These are phyloP conservation scores for Eulacestoma nigropectus DNA, from an alignment of 2,113 vertebrate species.

Conservation along the genomic window DNA sequence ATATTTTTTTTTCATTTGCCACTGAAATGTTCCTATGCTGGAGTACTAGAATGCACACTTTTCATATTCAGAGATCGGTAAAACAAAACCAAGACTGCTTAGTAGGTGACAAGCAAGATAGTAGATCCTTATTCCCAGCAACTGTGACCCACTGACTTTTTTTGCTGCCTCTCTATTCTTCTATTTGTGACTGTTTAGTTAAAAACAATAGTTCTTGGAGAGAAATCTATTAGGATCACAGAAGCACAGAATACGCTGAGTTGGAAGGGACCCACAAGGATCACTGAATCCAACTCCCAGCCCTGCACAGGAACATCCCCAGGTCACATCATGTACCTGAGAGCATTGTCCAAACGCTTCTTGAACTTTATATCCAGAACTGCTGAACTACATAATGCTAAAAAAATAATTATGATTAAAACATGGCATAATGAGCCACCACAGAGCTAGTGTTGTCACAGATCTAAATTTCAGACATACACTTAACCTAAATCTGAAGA, in stretches of 20 bases:
- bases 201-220: neutral
- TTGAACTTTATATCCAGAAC: neutral
- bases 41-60: neutral
- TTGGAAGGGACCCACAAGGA: neutral
- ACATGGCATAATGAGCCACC: neutral
- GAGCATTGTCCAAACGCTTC: neutral
- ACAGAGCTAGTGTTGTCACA: neutral
- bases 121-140: neutral
- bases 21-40: neutral
- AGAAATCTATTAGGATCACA: neutral
- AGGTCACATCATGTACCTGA: neutral
- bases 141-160: neutral
- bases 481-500: neutral
- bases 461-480: neutral
- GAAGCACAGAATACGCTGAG: neutral
- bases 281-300: accelerated
- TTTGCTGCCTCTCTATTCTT: neutral
- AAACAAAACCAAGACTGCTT: neutral
- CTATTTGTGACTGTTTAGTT: neutral
- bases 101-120: neutral
- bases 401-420: neutral
- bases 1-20: neutral
- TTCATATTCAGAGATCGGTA: neutral
- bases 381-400: neutral
- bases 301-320: neutral